Percentiles rank a stretch among this genome's conserved stretches.
Conservation (phyloP, 1,140 invertebrate genomes). For the Chironomus striatipennis region DNA sequence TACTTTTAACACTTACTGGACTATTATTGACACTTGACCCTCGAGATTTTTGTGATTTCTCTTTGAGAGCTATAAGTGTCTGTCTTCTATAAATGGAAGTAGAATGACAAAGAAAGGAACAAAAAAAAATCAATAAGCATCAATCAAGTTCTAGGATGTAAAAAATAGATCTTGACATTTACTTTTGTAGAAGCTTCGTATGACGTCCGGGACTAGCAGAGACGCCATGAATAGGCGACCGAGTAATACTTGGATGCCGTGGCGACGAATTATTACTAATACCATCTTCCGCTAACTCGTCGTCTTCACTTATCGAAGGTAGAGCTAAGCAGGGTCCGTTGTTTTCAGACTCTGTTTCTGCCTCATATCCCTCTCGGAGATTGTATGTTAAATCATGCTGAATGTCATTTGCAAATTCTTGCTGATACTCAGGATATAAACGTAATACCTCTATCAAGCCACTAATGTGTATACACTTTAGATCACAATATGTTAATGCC, state of each 20-base stretch:
- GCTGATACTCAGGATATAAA: constrained; percentile 89
- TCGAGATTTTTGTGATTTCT: constrained; percentile 20
- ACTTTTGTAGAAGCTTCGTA: constrained; percentile 28
- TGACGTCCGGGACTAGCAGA: constrained; percentile 31
- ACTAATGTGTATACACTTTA: constrained; percentile 87
- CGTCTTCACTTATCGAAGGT: constrained; percentile 86
- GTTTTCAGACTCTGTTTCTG: constrained; percentile 71
- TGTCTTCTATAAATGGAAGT: background rate
- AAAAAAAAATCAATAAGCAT: background rate
- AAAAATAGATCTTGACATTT: background rate
- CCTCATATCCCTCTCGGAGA: constrained; percentile 84
- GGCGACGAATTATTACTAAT: constrained; percentile 46
- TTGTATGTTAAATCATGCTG: constrained; percentile 94
- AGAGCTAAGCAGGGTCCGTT: constrained; percentile 73
- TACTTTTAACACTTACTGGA: background rate
- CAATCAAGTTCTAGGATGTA: background rate
- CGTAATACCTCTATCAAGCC: constrained; percentile 83
- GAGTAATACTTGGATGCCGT: constrained; percentile 36
- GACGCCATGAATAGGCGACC: constrained; percentile 29
- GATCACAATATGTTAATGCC: constrained; percentile 89
- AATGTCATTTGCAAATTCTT: constrained; percentile 86
- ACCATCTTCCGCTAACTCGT: constrained; percentile 68
- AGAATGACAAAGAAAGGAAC: background rate
- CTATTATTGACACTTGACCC: constrained; percentile 16
- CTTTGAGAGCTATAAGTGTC: background rate